Evolutionary conservation across 1,140 invertebrate species (phyloP).

Genomic region (Drosophila mayri): DNA sequence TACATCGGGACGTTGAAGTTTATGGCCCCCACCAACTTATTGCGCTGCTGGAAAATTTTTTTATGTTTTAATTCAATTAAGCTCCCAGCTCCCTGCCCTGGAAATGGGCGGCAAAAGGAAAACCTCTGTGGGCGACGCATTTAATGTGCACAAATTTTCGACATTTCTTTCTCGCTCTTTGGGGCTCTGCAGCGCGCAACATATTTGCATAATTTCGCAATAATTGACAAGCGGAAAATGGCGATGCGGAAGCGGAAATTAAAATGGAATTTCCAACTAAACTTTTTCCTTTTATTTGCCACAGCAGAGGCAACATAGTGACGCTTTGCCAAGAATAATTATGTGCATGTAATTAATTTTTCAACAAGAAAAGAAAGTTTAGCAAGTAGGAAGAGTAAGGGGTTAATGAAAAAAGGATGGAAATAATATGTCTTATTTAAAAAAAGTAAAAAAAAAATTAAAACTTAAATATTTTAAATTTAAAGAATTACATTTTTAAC

Average conservation of each 20-base stretch:
- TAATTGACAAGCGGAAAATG: constrained; percentile 82
- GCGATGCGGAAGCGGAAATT: constrained; percentile 78
- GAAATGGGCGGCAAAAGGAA: neutral
- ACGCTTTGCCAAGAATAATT: constrained; percentile 40
- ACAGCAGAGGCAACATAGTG: constrained; percentile 5
- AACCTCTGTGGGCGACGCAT: constrained; percentile 34
- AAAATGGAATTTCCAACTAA: constrained; percentile 78
- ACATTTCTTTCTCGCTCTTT: constrained; percentile 53
- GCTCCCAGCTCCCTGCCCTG: constrained; percentile 16
- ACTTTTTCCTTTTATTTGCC: constrained; percentile 41
- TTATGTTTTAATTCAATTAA: constrained; percentile 83
- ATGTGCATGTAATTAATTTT: constrained; percentile 50
- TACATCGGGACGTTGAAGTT: constrained; percentile 26
- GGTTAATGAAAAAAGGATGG: neutral
- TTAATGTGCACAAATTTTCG: constrained; percentile 67
- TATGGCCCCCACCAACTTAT: constrained; percentile 70
- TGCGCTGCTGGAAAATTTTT: constrained; percentile 72
- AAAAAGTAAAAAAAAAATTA: neutral
- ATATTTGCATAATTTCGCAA: constrained; percentile 80
- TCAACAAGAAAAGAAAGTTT: neutral
- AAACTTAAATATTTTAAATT: no score
- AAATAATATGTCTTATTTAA: neutral
- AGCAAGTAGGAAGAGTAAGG: neutral
- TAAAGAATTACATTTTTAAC: neutral
- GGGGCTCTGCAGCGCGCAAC: constrained; percentile 27